Evolutionary conservation across 2,113 vertebrate species (phyloP).

Genomic region (Ornithorhynchus anatinus): DNA sequence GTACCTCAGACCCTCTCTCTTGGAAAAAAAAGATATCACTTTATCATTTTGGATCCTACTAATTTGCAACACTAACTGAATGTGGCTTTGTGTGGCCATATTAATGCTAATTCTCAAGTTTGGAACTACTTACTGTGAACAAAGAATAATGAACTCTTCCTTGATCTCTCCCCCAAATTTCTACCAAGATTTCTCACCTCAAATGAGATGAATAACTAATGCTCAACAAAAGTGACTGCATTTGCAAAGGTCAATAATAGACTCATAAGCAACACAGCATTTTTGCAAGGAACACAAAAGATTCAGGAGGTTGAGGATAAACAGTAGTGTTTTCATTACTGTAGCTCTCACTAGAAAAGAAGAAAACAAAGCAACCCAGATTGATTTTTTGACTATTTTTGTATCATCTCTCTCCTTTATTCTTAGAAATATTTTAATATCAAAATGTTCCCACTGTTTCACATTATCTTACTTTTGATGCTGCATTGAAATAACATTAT

Average conservation of each 20-base stretch:
- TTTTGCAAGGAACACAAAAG: not conserved
- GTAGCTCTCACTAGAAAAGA: no score
- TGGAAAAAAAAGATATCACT: not conserved
- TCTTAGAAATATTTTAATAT: no score
- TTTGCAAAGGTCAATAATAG: no score
- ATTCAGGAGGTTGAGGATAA: no score
- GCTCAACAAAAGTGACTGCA: not conserved
- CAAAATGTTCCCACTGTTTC: no score
- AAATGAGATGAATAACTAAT: not conserved
- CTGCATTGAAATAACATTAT: not conserved
- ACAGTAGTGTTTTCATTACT: no score
- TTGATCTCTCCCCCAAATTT: not conserved
- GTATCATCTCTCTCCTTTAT: no score
- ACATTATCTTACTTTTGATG: not conserved
- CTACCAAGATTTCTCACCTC: not conserved
- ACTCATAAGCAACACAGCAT: no score
- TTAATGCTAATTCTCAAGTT: not conserved
- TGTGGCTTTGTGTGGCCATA: not conserved
- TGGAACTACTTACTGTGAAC: not conserved
- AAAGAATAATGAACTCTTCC: not conserved
- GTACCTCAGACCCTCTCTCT: not conserved
- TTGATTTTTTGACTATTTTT: no score
- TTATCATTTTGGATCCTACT: not conserved
- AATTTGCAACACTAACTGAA: not conserved
- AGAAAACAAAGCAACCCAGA: not conserved